Percentiles rank a stretch among this genome's conserved stretches.
Evolutionary conservation across 2,888 invertebrate genomes (phyloP).

Genomic region (Gari tellinella): DNA sequence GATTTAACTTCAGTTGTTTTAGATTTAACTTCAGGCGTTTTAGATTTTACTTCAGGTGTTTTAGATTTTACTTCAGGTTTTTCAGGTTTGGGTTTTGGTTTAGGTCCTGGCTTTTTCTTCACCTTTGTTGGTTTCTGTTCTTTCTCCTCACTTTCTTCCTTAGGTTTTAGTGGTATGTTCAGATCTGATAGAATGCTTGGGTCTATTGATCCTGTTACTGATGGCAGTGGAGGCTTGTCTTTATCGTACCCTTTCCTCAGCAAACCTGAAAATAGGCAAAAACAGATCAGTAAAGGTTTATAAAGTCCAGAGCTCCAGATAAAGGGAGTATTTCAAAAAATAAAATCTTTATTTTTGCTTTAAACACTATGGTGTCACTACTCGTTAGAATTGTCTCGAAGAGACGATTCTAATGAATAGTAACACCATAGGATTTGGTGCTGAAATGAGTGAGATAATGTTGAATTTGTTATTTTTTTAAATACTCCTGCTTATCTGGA

Average conservation of each 20-base stretch:
- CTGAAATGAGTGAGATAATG: too few species aligned
- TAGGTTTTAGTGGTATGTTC: constrained; percentile 4
- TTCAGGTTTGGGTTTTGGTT: constrained; percentile 46
- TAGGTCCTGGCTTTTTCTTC: constrained; percentile 55
- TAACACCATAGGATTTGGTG: too few species aligned
- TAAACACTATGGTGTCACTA: too few species aligned
- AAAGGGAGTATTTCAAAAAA: too few species aligned
- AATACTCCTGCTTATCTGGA: too few species aligned
- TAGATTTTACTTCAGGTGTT: constrained; percentile 47
- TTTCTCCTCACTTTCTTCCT: constrained; percentile 20
- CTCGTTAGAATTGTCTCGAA: too few species aligned
- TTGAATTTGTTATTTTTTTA: too few species aligned
- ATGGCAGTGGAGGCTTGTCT: constrained; percentile 57
- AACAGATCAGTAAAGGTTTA: too few species aligned
- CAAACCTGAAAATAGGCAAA: constrained; percentile 44
- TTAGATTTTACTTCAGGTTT: too few species aligned
- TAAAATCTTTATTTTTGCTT: too few species aligned
- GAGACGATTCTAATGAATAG: too few species aligned
- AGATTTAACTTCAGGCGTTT: constrained; percentile 29
- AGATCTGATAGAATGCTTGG: constrained; percentile 31
- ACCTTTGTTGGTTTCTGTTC: constrained; percentile 44
- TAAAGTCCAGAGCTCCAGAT: too few species aligned
- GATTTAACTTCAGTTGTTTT: constrained; percentile 43
- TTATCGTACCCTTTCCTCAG: constrained; percentile 52
- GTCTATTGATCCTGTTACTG: constrained; percentile 39